Percentiles rank a stretch among this genome's conserved stretches.
Conservation (phyloP, 2,797 vertebrate genomes). For the Megaceryle alcyon region DNA sequence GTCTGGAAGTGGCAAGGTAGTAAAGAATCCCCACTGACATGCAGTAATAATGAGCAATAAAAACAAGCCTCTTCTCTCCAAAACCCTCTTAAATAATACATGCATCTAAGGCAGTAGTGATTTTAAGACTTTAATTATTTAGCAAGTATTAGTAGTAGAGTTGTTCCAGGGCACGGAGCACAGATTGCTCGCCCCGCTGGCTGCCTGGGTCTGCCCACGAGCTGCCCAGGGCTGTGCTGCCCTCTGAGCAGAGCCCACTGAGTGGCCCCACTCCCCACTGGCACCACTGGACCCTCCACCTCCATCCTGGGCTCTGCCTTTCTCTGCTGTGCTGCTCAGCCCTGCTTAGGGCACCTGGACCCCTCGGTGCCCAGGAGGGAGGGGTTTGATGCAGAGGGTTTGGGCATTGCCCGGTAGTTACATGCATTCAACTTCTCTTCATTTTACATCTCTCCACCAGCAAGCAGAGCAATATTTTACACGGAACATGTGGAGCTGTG, state of each 20-base stretch:
- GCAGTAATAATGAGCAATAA: slow-evolving; percentile 26
- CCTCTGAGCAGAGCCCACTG: background rate
- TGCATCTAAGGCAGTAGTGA: slow-evolving; percentile 28
- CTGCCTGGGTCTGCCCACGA: background rate
- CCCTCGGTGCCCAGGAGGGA: background rate
- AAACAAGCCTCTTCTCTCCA: slow-evolving; percentile 19
- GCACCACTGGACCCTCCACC: no score
- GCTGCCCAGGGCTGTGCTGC: background rate
- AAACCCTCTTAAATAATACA: slow-evolving; percentile 44
- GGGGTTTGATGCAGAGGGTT: background rate
- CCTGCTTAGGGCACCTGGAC: accelerated
- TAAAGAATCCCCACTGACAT: background rate
- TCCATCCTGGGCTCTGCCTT: background rate
- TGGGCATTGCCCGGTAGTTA: background rate
- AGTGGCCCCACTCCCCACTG: accelerated
- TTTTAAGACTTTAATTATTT: slow-evolving; percentile 61
- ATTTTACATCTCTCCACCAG: background rate
- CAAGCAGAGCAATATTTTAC: background rate
- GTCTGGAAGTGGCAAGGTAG: background rate
- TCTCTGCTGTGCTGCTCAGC: background rate
- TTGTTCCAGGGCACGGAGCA: background rate
- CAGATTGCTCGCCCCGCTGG: background rate
- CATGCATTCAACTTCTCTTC: background rate
- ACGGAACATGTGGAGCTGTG: background rate
- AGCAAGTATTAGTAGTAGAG: slow-evolving; percentile 5